These are phyloP conservation scores for Microtus oregoni DNA, from an alignment of 2,113 vertebrate species.

Conservation along the genomic window DNA sequence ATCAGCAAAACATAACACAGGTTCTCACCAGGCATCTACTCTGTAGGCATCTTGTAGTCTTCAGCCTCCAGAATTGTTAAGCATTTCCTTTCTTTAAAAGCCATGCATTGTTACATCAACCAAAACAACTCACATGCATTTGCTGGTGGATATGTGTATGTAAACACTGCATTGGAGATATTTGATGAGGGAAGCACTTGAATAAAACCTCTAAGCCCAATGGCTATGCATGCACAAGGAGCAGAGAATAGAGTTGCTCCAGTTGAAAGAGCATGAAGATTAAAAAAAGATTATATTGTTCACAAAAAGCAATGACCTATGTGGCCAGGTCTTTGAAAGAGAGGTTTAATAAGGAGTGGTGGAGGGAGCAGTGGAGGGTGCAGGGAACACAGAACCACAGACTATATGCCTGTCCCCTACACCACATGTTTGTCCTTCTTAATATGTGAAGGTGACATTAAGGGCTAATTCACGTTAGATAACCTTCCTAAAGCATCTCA, in stretches of 20 bases:
- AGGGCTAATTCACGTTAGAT: neutral
- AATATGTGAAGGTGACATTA: neutral
- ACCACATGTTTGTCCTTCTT: accelerated
- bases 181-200: too few relatives aligned
- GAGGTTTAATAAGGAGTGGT: neutral
- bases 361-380: neutral
- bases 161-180: neutral
- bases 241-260: neutral
- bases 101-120: neutral
- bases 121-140: neutral
- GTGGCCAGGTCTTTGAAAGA: neutral
- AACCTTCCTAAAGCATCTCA: neutral
- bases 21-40: neutral
- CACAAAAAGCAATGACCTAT: neutral
- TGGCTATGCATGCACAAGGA: neutral
- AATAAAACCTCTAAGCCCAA: too few relatives aligned
- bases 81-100: neutral
- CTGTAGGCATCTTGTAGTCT: neutral
- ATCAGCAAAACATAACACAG: neutral
- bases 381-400: neutral
- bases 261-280: too few relatives aligned
- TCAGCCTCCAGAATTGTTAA: neutral
- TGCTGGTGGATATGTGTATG: neutral
- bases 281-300: too few relatives aligned
- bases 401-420: too few relatives aligned